These are phyloP conservation scores for Aromia moschata DNA, from an alignment of 2,888 invertebrate species.

Conservation along the genomic window DNA sequence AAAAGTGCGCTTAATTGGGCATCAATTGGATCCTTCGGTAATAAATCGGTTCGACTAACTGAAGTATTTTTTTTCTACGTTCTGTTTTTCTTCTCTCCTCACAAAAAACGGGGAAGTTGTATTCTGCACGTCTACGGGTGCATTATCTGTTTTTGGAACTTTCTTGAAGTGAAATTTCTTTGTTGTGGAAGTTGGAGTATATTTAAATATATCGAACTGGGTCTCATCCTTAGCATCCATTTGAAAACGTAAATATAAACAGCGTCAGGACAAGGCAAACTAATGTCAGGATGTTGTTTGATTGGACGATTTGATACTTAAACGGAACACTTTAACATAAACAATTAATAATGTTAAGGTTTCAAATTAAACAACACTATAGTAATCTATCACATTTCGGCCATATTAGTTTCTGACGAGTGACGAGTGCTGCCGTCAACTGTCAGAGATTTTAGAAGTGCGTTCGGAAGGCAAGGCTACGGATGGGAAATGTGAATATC, in stretches of 20 bases:
- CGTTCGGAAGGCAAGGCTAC: no score
- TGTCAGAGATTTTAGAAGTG: no score
- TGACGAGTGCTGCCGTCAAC: no score
- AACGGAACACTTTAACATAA: neutral
- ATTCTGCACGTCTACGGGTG: neutral
- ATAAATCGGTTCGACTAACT: neutral
- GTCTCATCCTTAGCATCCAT: conserved; percentile 40
- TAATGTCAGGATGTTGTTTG: neutral
- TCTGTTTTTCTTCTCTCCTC: neutral
- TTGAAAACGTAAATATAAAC: neutral
- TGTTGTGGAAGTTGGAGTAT: conserved; percentile 31
- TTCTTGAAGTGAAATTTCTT: conserved; percentile 48
- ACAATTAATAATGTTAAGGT: neutral
- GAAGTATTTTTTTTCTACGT: neutral
- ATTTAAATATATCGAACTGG: conserved; percentile 43
- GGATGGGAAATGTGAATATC: no score
- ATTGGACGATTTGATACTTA: neutral
- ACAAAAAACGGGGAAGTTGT: conserved; percentile 12
- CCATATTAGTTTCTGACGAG: neutral
- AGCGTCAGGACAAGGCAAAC: no score
- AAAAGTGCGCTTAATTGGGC: neutral
- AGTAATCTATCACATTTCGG: neutral
- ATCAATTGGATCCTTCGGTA: neutral
- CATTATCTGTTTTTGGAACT: conserved; percentile 15
- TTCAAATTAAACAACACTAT: neutral